Conservation (phyloP, 2,888 invertebrate species). For the Morpho deidamia region DNA sequence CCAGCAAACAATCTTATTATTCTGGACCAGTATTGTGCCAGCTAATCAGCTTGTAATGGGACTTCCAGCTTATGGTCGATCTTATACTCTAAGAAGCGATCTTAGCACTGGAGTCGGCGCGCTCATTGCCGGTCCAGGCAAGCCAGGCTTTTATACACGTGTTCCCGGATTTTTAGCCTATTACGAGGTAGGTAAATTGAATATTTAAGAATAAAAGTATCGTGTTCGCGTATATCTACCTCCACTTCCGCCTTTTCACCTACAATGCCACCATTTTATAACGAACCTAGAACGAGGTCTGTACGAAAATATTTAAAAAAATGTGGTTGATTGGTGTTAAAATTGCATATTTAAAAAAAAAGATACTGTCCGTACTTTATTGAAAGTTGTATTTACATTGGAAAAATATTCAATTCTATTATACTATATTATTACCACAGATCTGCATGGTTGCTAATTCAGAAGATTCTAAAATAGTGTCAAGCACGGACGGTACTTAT, state of each 20-base stretch:
- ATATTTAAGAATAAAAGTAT: neutral
- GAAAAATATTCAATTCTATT: no score
- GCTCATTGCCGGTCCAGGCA: conserved; percentile 81
- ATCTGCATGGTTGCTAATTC: conserved; percentile 80
- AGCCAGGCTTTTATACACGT: conserved; percentile 82
- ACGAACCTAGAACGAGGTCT: no score
- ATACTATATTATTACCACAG: conserved; percentile 39
- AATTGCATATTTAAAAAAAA: no score
- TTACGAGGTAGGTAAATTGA: conserved; percentile 80
- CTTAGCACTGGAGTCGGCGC: conserved; percentile 76
- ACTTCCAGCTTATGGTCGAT: conserved; percentile 87
- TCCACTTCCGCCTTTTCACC: no score
- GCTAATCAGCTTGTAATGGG: conserved; percentile 84
- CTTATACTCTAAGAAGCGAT: conserved; percentile 81
- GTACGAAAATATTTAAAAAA: no score
- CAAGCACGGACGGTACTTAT: conserved; percentile 84
- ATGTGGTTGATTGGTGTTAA: no score
- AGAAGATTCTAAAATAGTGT: conserved; percentile 73
- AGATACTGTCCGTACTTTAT: no score
- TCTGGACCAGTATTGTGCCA: conserved; percentile 85
- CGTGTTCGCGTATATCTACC: no score
- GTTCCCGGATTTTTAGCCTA: conserved; percentile 87
- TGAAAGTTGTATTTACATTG: no score
- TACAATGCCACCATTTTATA: no score
- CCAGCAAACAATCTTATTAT: conserved; percentile 71